Conservation (phyloP, 1,140 invertebrate genomes). For the Meloidogyne floridensis region DNA sequence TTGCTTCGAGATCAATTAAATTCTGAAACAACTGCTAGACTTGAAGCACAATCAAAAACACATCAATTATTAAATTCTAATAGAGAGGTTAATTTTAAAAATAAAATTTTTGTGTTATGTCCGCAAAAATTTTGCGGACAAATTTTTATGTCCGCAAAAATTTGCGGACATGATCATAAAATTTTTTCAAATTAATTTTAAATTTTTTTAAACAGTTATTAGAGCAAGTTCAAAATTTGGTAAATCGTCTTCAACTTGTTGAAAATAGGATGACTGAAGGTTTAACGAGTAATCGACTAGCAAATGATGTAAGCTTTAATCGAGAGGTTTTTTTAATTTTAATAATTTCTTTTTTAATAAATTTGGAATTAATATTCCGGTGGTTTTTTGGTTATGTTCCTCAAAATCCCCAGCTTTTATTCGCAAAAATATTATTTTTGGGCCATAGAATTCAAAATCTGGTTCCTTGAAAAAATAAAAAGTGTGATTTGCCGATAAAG, state of each 20-base stretch:
- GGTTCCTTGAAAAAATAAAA: no score
- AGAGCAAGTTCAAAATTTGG: constrained; percentile 85
- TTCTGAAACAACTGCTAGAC: constrained; percentile 86
- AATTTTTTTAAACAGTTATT: constrained; percentile 71
- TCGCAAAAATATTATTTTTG: no score
- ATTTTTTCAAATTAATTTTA: background rate
- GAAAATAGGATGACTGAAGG: constrained; percentile 68
- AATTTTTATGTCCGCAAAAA: no score
- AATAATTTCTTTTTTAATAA: background rate
- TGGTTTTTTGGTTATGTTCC: no score
- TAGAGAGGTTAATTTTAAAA: constrained; percentile 72
- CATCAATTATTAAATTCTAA: constrained; percentile 91
- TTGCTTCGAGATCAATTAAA: constrained; percentile 87
- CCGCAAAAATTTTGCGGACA: no score
- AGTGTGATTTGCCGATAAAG: no score
- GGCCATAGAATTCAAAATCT: no score
- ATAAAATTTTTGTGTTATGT: no score
- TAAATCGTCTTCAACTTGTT: constrained; percentile 80
- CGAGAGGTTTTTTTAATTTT: background rate
- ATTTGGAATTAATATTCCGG: no score
- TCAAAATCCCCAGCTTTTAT: no score
- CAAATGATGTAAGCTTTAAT: background rate
- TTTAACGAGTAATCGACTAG: constrained; percentile 8
- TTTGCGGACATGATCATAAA: no score
- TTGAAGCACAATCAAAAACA: constrained; percentile 88